phyloP scores from a whole-genome alignment of 2,888 invertebrate genomes.

The Steromphala cineraria region DNA sequence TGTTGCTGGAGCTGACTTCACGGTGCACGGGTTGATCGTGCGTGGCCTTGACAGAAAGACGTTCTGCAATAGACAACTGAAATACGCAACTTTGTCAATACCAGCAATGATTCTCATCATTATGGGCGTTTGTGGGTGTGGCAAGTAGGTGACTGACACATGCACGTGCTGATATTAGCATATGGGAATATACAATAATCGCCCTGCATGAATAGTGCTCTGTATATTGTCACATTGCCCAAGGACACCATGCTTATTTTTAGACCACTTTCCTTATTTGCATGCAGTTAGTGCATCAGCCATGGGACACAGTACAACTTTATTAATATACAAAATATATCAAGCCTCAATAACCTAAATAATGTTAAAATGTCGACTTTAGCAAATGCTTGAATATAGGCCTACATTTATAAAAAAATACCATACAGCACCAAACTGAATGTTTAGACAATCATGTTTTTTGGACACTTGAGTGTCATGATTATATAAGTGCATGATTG shows the following conservation, averaged over 20 bases:
- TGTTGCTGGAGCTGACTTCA: background rate
- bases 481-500: no score
- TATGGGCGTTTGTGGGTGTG: conserved; percentile 66
- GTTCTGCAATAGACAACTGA: background rate
- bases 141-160: conserved; percentile 52
- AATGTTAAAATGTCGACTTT: no score
- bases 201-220: background rate
- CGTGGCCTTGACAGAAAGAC: background rate
- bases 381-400: no score
- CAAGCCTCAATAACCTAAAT: no score
- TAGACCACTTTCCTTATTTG: background rate
- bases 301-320: no score
- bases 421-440: no score
- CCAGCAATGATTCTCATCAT: conserved; percentile 42
- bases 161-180: background rate
- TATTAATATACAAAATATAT: no score
- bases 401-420: no score
- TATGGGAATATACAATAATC: background rate
- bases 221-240: background rate
- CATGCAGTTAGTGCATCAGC: background rate
- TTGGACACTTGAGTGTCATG: no score
- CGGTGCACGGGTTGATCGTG: background rate
- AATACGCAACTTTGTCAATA: background rate
- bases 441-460: no score
- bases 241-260: background rate